These are phyloP conservation scores for Agraylea sexmaculata DNA, from an alignment of 1,140 invertebrate species.

Conservation along the genomic window DNA sequence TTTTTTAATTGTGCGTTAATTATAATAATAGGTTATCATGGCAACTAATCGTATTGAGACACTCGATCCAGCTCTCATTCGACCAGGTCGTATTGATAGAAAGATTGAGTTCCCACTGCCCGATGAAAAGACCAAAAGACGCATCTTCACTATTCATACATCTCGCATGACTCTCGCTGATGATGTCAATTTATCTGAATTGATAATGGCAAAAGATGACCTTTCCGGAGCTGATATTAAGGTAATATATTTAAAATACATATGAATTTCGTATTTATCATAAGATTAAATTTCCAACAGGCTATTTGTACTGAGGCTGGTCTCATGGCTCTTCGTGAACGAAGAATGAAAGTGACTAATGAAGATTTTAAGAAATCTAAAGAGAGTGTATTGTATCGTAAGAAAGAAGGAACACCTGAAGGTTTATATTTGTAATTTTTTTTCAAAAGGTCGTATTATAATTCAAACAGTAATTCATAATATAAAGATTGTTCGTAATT, in stretches of 20 bases:
- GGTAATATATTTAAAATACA: conserved; percentile 29
- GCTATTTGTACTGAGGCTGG: conserved; percentile 99
- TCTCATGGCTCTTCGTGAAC: conserved; percentile 90
- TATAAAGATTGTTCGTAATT: no score
- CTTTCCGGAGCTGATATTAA: conserved; percentile 93
- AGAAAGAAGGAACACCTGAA: conserved; percentile 98
- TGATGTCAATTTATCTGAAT: conserved; percentile 95
- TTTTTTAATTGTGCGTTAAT: neutral
- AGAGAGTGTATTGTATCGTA: conserved; percentile 97
- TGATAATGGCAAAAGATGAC: conserved; percentile 99
- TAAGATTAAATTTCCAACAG: conserved; percentile 36
- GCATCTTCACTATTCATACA: conserved; percentile 98
- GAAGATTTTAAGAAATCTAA: conserved; percentile 99
- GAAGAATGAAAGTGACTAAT: conserved; percentile 98
- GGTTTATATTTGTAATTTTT: conserved; percentile 84
- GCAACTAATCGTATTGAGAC: conserved; percentile 99
- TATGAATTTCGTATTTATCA: conserved; percentile 10
- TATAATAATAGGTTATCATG: conserved; percentile 77
- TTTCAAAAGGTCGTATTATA: no score
- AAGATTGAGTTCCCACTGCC: conserved; percentile 99
- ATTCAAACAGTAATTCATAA: no score
- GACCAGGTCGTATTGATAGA: conserved; percentile 96
- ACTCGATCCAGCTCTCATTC: conserved; percentile 94
- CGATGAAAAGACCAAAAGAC: conserved; percentile 96
- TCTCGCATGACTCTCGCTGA: conserved; percentile 94